A percentile compares a stretch with the other conserved stretches of the same genome.
Evolutionary conservation across 35 echinoderm and acorn worm genomes (phyloP).

Genomic region (Patiria miniata): DNA sequence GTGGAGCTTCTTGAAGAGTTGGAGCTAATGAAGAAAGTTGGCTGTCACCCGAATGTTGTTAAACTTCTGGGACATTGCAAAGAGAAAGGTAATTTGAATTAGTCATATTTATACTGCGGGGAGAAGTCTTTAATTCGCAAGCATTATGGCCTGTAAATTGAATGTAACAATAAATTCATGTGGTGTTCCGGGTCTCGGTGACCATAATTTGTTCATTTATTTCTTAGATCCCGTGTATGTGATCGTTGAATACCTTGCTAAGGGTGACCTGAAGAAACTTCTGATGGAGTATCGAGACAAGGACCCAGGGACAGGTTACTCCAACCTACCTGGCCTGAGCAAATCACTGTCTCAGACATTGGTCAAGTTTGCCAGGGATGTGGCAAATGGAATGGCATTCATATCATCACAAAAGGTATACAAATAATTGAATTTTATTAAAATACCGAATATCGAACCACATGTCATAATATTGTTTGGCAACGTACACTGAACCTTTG

Average conservation of each 20-base stretch:
- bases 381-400: conserved; percentile 18
- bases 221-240: not conserved
- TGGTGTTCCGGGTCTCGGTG: too few species aligned
- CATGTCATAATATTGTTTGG: too few species aligned
- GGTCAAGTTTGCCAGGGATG: conserved; percentile 18
- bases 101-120: too few species aligned
- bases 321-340: not conserved
- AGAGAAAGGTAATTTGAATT: not conserved
- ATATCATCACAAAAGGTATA: conserved; percentile 14
- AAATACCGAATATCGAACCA: too few species aligned
- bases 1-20: not conserved
- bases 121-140: too few species aligned
- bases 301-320: not conserved
- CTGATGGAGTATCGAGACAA: not conserved
- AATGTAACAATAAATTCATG: too few species aligned
- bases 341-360: conserved; percentile 1
- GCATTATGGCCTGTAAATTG: too few species aligned
- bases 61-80: not conserved
- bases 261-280: conserved; percentile 5
- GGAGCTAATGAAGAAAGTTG: not conserved
- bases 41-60: not conserved
- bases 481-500: too few species aligned
- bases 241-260: conserved; percentile 7
- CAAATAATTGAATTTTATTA: too few species aligned
- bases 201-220: too few species aligned